A percentile compares a stretch with the other conserved stretches of the same genome.
phyloP scores from a whole-genome alignment of 2,888 invertebrate species.

The Eilema griseolum region DNA sequence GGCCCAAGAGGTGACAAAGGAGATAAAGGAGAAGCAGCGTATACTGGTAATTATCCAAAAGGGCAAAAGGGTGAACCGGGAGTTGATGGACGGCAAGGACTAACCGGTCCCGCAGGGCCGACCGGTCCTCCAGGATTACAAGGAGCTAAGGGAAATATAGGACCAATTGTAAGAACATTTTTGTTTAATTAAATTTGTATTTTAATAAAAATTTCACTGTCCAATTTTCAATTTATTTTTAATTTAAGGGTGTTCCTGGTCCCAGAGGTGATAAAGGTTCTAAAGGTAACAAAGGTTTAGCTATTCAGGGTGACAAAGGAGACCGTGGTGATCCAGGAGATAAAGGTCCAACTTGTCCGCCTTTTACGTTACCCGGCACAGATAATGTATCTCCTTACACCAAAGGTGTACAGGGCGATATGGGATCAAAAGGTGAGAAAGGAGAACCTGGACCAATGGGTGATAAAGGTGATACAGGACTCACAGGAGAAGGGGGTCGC shows the following conservation, averaged over 20 bases:
- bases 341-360: slow-evolving; percentile 78
- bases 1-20: slow-evolving; percentile 90
- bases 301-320: slow-evolving; percentile 87
- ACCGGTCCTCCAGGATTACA: slow-evolving; percentile 86
- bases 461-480: slow-evolving; percentile 90
- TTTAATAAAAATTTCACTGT: not conserved
- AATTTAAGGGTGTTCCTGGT: slow-evolving; percentile 89
- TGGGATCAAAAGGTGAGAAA: slow-evolving; percentile 88
- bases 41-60: slow-evolving; percentile 89
- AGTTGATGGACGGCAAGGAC: slow-evolving; percentile 90
- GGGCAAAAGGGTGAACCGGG: slow-evolving; percentile 96
- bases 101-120: slow-evolving; percentile 88
- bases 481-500: slow-evolving; percentile 90
- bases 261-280: slow-evolving; percentile 90
- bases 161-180: slow-evolving; percentile 83
- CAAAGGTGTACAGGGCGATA: slow-evolving; percentile 79
- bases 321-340: slow-evolving; percentile 87
- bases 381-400: slow-evolving; percentile 69
- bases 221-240: not conserved
- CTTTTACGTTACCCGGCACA: slow-evolving; percentile 59
- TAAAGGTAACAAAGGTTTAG: slow-evolving; percentile 87
- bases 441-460: slow-evolving; percentile 89
- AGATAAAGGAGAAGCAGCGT: slow-evolving; percentile 93
- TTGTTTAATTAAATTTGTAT: not conserved
- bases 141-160: slow-evolving; percentile 89